Base-by-base conservation (phyloP, 2,888 invertebrate species). In the Ypsolopha scabrella region DNA sequence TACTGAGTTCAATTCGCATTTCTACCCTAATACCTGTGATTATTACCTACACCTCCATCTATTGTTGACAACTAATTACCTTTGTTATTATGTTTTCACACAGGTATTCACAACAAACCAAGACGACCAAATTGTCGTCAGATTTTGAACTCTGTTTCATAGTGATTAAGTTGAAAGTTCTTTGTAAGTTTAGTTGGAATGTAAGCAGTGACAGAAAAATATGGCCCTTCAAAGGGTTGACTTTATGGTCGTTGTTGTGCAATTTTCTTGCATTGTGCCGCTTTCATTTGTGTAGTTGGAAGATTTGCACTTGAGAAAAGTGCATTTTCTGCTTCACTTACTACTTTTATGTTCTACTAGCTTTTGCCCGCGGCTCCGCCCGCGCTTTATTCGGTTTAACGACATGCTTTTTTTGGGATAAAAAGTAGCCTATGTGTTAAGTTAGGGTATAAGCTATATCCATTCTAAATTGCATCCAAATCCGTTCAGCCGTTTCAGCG, bases 221-320 rank as follows among this genome's bases (percentile, higher is more conserved):
- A 82, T 80, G 74, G 60, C 75, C 79, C 79, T 75, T 80, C 68
- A 83, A 83, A 83, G 85, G 83, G 81, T 82, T 83, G 74, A 78
- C 75, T 83, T 83, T 83, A 85, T 82, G 80, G 75, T 68, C 67
- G 67, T 68, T 68, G 70, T 81, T 80, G 76, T 75, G 80, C 80
- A 82, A 80, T 82, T 81, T 81, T 75, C 77, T 70, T 66, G 67
- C 66, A 77, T 80, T 82, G 76, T 80, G 58, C 54, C 51, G 60
- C 53, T 63, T 56, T 52, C 55, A 54, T 57, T 41, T 54, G 60
- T 52, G 53, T 61, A 54, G 59, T 60, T 53, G 51, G 50, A 56
- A 11, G 34, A 10, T 7, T 8, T 35, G 35, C 47, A 54, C 48
- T 59, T 58, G 58, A 56, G 57, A 24, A 24, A 4, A 24, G 24